Evolutionary conservation across 2,113 vertebrate genomes (phyloP).

Genomic region (Paracanthobrama guichenoti): DNA sequence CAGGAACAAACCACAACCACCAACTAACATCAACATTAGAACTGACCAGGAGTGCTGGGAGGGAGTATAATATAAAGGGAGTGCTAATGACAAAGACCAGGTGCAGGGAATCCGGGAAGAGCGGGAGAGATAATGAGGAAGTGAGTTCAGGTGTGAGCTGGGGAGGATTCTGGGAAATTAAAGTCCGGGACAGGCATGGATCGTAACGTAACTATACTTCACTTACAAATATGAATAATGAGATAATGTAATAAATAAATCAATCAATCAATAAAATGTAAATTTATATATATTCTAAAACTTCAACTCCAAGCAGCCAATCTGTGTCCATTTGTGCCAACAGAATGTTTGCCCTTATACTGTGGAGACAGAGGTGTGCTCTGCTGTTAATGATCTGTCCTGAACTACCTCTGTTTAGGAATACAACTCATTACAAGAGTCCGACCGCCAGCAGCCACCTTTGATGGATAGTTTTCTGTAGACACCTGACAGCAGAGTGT

Average conservation of each 20-base stretch:
- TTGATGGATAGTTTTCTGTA: constrained; percentile 7
- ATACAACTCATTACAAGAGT: constrained; percentile 20
- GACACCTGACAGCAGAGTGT: constrained; percentile 14
- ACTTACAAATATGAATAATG: neutral
- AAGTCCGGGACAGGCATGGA: too few species aligned
- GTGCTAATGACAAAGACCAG: too few species aligned
- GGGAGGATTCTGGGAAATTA: too few species aligned
- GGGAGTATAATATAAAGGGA: too few species aligned
- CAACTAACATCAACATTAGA: too few species aligned
- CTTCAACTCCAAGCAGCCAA: too few species aligned
- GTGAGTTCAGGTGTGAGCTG: too few species aligned
- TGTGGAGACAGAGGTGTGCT: neutral
- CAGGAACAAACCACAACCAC: too few species aligned
- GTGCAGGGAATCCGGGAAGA: too few species aligned
- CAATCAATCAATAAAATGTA: neutral
- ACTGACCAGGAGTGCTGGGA: too few species aligned
- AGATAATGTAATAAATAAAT: neutral
- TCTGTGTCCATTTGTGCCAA: neutral
- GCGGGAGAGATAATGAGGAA: too few species aligned
- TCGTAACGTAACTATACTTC: neutral
- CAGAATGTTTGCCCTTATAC: neutral
- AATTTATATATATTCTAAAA: neutral
- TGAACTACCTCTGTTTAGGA: constrained; percentile 14
- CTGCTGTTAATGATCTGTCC: neutral
- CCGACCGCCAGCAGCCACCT: neutral